Evolutionary conservation across 2,797 vertebrate genomes (phyloP).

Genomic region (Tokudaia tokunoshimensis): DNA sequence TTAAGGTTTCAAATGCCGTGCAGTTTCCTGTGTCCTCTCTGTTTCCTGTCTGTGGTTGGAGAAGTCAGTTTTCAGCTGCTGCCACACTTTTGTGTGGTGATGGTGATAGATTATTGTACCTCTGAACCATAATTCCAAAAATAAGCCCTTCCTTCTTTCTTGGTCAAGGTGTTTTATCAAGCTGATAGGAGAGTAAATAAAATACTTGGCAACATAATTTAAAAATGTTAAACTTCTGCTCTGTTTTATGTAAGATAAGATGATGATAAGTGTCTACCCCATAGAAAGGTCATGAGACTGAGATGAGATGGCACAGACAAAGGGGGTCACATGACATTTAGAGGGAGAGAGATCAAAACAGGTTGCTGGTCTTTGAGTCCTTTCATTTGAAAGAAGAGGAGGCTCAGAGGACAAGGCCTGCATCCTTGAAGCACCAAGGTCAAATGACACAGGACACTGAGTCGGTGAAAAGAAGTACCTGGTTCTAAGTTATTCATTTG

Average conservation of each 20-base stretch:
- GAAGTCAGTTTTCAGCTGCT: background rate
- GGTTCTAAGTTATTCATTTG: background rate
- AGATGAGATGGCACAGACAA: slow-evolving; percentile 43
- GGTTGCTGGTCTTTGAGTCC: background rate
- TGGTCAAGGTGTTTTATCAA: background rate
- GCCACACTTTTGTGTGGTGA: no score
- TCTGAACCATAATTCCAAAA: background rate
- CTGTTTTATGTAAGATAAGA: background rate
- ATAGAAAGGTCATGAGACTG: background rate
- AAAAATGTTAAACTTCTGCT: background rate
- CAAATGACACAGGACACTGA: slow-evolving; percentile 22
- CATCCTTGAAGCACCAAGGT: background rate
- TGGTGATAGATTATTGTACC: background rate
- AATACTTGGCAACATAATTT: background rate
- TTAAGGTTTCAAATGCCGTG: background rate
- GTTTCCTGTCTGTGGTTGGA: background rate
- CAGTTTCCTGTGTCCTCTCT: background rate
- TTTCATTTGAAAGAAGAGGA: slow-evolving; percentile 16
- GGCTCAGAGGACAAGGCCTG: background rate
- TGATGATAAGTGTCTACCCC: background rate
- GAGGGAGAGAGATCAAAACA: background rate
- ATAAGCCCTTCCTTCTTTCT: background rate
- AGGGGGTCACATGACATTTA: background rate
- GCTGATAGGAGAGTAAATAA: background rate
- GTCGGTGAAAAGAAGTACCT: background rate